Evolutionary conservation across 2,797 vertebrate species (phyloP).

Genomic region (Adrianichthys oophorus): DNA sequence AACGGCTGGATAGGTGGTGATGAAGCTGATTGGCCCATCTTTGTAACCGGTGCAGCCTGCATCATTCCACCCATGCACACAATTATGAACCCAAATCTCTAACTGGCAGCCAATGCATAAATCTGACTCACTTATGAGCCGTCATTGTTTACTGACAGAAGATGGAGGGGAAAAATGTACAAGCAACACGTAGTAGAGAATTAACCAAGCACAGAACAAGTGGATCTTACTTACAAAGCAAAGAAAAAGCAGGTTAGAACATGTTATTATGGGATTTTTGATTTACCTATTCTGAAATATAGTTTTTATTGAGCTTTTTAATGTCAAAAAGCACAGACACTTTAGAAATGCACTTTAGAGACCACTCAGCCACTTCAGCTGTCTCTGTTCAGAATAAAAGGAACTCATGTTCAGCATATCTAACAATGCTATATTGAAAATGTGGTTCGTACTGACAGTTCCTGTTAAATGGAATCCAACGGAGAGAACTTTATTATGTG

Average conservation of each 20-base stretch:
- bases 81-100: constrained; percentile 47
- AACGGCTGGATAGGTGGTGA: constrained; percentile 34
- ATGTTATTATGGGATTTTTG: constrained; percentile 20
- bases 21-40: constrained; percentile 30
- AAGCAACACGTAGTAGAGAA: constrained; percentile 5
- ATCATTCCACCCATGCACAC: constrained; percentile 47
- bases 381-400: constrained; percentile 28
- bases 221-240: constrained; percentile 11
- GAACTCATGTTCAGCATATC: constrained; percentile 32
- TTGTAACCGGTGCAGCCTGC: constrained; percentile 25
- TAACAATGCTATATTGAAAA: constrained; percentile 32
- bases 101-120: constrained; percentile 26
- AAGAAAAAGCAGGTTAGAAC: constrained; percentile 9
- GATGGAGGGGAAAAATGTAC: constrained; percentile 24
- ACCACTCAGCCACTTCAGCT: constrained; percentile 23
- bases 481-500: constrained; percentile 28
- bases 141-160: constrained; percentile 36
- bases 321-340: constrained; percentile 22
- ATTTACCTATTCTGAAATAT: constrained; percentile 12
- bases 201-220: constrained; percentile 5
- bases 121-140: constrained; percentile 54
- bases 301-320: constrained; percentile 23
- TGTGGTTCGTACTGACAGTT: constrained; percentile 15
- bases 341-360: constrained; percentile 7
- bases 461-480: constrained; percentile 1